These are phyloP conservation scores for Hippocampus mohnikei DNA, from an alignment of 2,113 vertebrate species.

Conservation along the genomic window DNA sequence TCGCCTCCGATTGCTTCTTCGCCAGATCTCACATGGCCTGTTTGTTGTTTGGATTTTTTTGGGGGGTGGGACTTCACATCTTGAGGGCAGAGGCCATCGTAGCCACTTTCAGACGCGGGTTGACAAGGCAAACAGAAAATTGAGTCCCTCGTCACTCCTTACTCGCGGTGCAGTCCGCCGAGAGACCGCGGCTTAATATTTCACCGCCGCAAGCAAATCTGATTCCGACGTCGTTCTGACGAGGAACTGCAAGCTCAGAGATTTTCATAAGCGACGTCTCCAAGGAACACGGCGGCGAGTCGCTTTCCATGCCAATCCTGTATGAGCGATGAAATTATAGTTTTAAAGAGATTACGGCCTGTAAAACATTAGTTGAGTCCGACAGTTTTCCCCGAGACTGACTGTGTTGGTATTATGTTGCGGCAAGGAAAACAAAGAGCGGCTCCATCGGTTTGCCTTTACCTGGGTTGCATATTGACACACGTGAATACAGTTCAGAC, in stretches of 20 bases:
- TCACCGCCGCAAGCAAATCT: slow-evolving; percentile 38
- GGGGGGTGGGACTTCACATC: slow-evolving; percentile 3
- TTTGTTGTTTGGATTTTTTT: slow-evolving; percentile 28
- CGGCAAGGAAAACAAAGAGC: background rate
- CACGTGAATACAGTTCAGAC: slow-evolving; percentile 13
- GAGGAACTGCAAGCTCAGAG: slow-evolving; percentile 26
- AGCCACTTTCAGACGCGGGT: slow-evolving; percentile 35
- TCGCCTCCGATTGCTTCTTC: slow-evolving; percentile 9
- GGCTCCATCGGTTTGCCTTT: background rate
- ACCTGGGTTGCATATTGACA: background rate
- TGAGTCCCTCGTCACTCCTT: slow-evolving; percentile 18
- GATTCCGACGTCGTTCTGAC: slow-evolving; percentile 37
- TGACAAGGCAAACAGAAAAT: slow-evolving; percentile 39
- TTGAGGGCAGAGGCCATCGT: slow-evolving; percentile 29
- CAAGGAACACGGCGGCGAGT: slow-evolving; percentile 21
- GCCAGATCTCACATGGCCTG: slow-evolving; percentile 34
- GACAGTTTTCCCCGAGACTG: slow-evolving; percentile 38
- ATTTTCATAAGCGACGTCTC: slow-evolving; percentile 29
- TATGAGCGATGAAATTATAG: slow-evolving; percentile 55
- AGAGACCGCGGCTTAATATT: slow-evolving; percentile 33
- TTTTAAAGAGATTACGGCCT: slow-evolving; percentile 52
- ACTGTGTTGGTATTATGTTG: slow-evolving; percentile 21
- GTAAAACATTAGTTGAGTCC: slow-evolving; percentile 31
- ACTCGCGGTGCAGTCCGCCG: slow-evolving; percentile 14
- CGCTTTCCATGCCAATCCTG: slow-evolving; percentile 27